Conservation (phyloP, 2,113 vertebrate genomes). For the Prionailurus bengalensis region DNA sequence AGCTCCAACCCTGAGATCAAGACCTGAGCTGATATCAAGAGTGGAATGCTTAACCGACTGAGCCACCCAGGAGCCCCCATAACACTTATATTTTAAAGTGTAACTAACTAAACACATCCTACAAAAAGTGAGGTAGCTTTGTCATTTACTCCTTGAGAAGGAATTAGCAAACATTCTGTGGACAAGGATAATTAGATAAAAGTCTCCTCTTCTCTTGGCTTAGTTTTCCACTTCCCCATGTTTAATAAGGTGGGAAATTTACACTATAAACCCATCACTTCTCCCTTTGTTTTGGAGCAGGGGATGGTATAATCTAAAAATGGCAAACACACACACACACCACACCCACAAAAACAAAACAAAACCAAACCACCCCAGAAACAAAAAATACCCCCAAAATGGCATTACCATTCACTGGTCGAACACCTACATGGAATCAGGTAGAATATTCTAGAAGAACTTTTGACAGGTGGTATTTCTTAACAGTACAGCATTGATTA, state of each 20-base stretch:
- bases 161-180: background rate
- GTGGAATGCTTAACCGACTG: too few relatives aligned
- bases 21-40: too few relatives aligned
- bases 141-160: background rate
- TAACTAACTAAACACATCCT: background rate
- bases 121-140: background rate
- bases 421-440: background rate
- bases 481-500: background rate
- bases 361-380: background rate
- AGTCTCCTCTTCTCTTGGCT: background rate
- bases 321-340: background rate
- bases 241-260: constrained; percentile 4
- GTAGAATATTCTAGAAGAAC: background rate
- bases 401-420: background rate
- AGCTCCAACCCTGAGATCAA: too few relatives aligned
- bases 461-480: background rate
- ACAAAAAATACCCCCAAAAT: background rate
- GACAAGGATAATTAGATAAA: background rate
- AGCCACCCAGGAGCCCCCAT: background rate
- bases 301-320: background rate
- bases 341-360: too few relatives aligned
- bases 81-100: background rate
- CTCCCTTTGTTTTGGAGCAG: background rate
- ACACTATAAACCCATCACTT: background rate
- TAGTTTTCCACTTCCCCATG: background rate